phyloP scores from a whole-genome alignment of 2,797 vertebrate genomes.

The Acridotheres tristis region DNA sequence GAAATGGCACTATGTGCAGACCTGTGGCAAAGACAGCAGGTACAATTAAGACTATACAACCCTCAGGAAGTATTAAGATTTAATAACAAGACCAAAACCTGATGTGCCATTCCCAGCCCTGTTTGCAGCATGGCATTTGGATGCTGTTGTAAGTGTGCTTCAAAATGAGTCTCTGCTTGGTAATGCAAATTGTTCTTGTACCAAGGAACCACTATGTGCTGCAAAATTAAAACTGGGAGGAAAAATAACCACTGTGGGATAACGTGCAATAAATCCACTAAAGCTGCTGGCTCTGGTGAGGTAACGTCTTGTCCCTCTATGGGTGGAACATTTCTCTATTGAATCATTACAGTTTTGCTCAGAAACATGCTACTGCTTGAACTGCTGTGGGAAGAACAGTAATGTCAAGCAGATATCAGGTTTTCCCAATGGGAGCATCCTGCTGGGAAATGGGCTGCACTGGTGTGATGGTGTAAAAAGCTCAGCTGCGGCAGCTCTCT shows the following conservation, averaged over 20 bases:
- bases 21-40: background rate
- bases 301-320: slow-evolving; percentile 6
- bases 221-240: slow-evolving; percentile 38
- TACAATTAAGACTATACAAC: slow-evolving; percentile 1
- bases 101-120: background rate
- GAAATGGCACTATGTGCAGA: background rate
- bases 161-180: slow-evolving; percentile 19
- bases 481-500: slow-evolving; percentile 58
- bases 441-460: slow-evolving; percentile 26
- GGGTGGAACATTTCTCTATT: slow-evolving; percentile 14
- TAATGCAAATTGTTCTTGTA: slow-evolving; percentile 45
- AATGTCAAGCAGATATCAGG: background rate
- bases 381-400: background rate
- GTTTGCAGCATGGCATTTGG: background rate
- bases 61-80: slow-evolving; percentile 25
- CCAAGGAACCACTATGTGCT: background rate
- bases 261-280: background rate
- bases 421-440: slow-evolving; percentile 58
- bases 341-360: slow-evolving; percentile 22
- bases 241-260: slow-evolving; percentile 2
- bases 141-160: slow-evolving; percentile 20
- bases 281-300: slow-evolving; percentile 18
- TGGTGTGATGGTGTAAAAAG: slow-evolving; percentile 26
- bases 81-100: slow-evolving; percentile 3
- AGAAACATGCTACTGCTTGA: slow-evolving; percentile 31